Percentiles rank a stretch among this genome's conserved stretches.
phyloP scores from a whole-genome alignment of 2,888 invertebrate species.

The Eupeodes latifasciatus region DNA sequence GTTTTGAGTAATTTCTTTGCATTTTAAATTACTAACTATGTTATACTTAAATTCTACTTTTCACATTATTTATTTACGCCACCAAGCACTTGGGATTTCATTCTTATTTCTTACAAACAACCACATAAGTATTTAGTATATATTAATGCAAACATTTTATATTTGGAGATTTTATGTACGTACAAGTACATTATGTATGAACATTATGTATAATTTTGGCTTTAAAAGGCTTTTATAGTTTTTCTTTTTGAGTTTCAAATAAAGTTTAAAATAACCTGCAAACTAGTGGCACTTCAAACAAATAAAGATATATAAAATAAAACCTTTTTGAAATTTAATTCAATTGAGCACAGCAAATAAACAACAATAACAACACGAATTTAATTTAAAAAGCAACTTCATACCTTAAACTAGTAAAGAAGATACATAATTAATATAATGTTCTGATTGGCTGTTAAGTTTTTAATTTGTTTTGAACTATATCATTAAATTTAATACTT shows the following conservation, averaged over 20 bases:
- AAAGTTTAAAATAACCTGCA: not conserved
- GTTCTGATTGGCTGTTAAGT: not conserved
- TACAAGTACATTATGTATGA: not conserved
- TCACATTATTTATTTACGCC: slow-evolving; percentile 12
- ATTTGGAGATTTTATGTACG: not conserved
- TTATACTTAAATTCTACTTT: slow-evolving; percentile 1
- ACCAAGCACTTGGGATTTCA: slow-evolving; percentile 54
- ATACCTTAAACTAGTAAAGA: too few relatives aligned
- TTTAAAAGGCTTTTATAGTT: not conserved
- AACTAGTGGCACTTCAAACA: not conserved
- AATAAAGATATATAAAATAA: not conserved
- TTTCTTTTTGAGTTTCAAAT: not conserved
- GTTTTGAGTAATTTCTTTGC: not conserved
- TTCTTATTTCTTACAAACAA: slow-evolving; percentile 42
- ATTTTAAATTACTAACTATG: not conserved
- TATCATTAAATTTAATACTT: too few relatives aligned
- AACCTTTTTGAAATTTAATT: not conserved
- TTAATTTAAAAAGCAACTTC: too few relatives aligned
- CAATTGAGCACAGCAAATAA: not conserved
- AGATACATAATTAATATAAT: not conserved
- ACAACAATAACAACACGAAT: not conserved
- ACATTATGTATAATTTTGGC: not conserved
- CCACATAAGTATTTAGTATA: slow-evolving; percentile 31
- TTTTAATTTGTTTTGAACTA: not conserved
- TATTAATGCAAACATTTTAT: not conserved